Conservation (phyloP, 2,113 vertebrate species). For the Phylloscopus whistleri region DNA sequence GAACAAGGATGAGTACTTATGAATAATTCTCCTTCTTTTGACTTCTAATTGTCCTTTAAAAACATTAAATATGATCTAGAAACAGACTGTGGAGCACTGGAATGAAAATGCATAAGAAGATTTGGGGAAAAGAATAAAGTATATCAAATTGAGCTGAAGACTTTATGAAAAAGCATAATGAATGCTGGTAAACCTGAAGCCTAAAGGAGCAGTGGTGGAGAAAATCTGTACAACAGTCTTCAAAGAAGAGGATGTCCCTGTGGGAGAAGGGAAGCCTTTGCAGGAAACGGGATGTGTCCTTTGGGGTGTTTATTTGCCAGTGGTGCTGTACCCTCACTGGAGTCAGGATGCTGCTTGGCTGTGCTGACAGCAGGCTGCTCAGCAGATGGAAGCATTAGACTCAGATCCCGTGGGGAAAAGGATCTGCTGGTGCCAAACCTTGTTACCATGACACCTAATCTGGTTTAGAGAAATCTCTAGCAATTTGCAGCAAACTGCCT, state of each 20-base stretch:
- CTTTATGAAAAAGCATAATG: neutral
- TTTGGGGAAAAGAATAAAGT: neutral
- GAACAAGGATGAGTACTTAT: neutral
- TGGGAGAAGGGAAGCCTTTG: neutral
- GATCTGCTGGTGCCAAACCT: neutral
- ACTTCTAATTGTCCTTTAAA: neutral
- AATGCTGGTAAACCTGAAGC: neutral
- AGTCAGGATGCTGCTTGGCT: neutral
- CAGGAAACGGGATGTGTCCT: neutral
- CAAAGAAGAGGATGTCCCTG: neutral
- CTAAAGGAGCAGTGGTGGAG: neutral
- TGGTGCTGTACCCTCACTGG: neutral
- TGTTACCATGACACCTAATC: neutral
- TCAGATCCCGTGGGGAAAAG: neutral
- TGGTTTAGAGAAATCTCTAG: neutral
- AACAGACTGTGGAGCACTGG: neutral
- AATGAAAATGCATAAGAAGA: neutral
- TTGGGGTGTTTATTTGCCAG: neutral
- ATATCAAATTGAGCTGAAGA: neutral
- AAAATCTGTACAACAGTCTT: neutral
- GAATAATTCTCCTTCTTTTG: constrained; percentile 18
- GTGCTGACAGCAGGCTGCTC: neutral
- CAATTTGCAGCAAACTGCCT: neutral
- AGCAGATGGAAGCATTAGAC: neutral
- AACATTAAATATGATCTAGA: neutral